A percentile compares a stretch with the other conserved stretches of the same genome.
Conservation (phyloP, 92 coral and sea anemone species). For the Porites cylindrica region DNA sequence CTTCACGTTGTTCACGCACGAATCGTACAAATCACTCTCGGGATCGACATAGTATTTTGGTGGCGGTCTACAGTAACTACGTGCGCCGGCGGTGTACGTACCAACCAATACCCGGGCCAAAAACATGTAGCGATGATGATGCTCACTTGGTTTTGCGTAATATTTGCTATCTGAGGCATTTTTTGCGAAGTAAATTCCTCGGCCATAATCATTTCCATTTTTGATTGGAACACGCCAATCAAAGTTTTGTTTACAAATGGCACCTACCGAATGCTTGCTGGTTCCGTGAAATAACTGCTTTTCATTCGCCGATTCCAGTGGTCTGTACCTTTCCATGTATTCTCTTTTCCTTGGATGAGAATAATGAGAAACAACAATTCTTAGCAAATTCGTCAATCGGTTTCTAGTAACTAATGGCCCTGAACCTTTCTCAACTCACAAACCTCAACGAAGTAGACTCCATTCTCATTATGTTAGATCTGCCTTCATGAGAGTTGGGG, state of each 20-base stretch:
- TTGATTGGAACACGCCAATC: slow-evolving; percentile 83
- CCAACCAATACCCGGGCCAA: slow-evolving; percentile 83
- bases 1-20: slow-evolving; percentile 63
- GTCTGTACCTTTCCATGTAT: slow-evolving; percentile 51
- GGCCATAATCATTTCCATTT: slow-evolving; percentile 80
- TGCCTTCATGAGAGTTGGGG: too few relatives aligned
- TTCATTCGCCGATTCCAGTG: slow-evolving; percentile 40
- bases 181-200: slow-evolving; percentile 85
- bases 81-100: slow-evolving; percentile 61
- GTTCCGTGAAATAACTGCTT: slow-evolving; percentile 86
- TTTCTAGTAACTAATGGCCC: too few relatives aligned
- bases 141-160: slow-evolving; percentile 33
- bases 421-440: too few relatives aligned
- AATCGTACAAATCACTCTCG: slow-evolving; percentile 74
- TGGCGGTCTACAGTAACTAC: slow-evolving; percentile 66
- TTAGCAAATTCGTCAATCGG: neutral
- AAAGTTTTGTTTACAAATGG: slow-evolving; percentile 86
- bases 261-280: slow-evolving; percentile 36
- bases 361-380: neutral
- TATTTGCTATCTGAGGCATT: slow-evolving; percentile 67
- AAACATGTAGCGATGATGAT: slow-evolving; percentile 47
- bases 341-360: slow-evolving; percentile 34
- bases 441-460: too few relatives aligned
- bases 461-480: too few relatives aligned
- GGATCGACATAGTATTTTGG: slow-evolving; percentile 72